Conservation (phyloP, 2,888 invertebrate genomes). For the Apodemia mormo region DNA sequence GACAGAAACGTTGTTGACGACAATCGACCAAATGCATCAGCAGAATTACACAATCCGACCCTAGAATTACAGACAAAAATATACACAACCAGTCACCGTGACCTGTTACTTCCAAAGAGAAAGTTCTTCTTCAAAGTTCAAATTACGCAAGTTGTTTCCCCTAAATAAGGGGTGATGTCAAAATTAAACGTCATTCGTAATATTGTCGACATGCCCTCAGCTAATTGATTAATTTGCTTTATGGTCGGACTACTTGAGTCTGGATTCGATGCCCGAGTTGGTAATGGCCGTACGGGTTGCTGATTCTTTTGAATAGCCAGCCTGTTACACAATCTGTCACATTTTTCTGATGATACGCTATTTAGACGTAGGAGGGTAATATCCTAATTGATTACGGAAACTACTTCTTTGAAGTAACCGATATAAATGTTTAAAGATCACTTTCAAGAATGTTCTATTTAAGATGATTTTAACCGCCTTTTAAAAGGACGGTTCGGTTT, state of each 20-base stretch:
- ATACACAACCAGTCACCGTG: conserved; percentile 45
- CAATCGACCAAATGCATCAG: conserved; percentile 76
- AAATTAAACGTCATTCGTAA: conserved; percentile 79
- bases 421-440: neutral
- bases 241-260: conserved; percentile 74
- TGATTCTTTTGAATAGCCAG: conserved; percentile 60
- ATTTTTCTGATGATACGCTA: conserved; percentile 58
- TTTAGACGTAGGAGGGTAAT: conserved; percentile 44
- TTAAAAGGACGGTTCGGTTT: too few relatives aligned
- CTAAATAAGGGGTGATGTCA: conserved; percentile 57
- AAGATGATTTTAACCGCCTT: neutral
- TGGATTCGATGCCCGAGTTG: conserved; percentile 64
- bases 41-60: conserved; percentile 68
- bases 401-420: conserved; percentile 23
- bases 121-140: conserved; percentile 38
- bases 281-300: conserved; percentile 70
- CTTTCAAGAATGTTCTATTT: neutral
- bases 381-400: conserved; percentile 46
- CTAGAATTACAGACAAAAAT: conserved; percentile 62
- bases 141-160: conserved; percentile 41
- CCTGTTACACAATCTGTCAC: conserved; percentile 78
- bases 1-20: conserved; percentile 59
- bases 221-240: conserved; percentile 83
- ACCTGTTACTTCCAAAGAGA: conserved; percentile 39
- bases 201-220: conserved; percentile 78